These are phyloP conservation scores for Lucinisca nassula DNA, from an alignment of 2,888 invertebrate species.

Conservation along the genomic window DNA sequence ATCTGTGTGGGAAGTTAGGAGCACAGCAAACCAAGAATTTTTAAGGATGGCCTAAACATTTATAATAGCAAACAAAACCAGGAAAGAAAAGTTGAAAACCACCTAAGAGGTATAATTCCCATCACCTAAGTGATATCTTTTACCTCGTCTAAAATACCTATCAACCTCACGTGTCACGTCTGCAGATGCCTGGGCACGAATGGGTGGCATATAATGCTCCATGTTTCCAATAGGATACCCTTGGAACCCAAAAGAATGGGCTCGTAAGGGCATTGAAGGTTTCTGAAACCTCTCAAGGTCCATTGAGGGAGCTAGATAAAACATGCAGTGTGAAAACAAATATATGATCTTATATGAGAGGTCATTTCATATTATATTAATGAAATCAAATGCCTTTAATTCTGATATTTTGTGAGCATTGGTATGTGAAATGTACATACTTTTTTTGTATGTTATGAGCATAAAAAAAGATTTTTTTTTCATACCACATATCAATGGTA, in stretches of 20 bases:
- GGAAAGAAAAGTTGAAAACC: not conserved
- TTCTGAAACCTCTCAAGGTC: slow-evolving; percentile 56
- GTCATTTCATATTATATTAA: too few species aligned
- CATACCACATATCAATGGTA: too few species aligned
- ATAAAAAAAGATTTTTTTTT: too few species aligned
- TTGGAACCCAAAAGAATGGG: slow-evolving; percentile 42
- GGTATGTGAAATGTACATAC: too few species aligned
- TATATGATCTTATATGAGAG: too few species aligned
- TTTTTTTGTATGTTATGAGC: too few species aligned
- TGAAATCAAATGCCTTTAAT: too few species aligned
- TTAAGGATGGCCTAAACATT: too few species aligned
- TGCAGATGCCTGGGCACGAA: slow-evolving; percentile 50
- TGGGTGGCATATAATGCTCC: slow-evolving; percentile 46
- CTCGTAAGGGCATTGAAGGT: slow-evolving; percentile 10
- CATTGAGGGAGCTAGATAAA: slow-evolving; percentile 43
- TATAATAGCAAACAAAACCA: not conserved
- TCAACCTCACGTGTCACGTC: slow-evolving; percentile 52
- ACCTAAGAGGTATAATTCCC: not conserved
- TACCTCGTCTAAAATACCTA: slow-evolving; percentile 67
- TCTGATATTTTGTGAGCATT: too few species aligned
- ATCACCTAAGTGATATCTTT: not conserved
- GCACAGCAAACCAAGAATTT: too few species aligned
- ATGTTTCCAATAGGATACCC: slow-evolving; percentile 50
- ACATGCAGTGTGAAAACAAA: too few species aligned
- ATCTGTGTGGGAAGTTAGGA: too few species aligned